Evolutionary conservation across 53 echinoderm and acorn worm species (phyloP).

Genomic region (Arbacia lixula): DNA sequence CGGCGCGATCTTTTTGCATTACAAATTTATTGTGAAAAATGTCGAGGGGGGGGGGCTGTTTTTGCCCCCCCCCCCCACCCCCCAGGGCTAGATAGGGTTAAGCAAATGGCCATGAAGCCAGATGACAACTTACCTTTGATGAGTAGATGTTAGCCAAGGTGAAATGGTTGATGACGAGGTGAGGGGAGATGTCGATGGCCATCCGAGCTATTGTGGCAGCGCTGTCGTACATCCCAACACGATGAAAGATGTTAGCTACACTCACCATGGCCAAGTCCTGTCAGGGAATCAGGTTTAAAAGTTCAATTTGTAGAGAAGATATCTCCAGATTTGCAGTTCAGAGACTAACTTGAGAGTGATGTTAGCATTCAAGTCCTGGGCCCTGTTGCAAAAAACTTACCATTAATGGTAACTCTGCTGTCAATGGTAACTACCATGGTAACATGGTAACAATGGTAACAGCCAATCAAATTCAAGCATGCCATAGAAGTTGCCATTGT

Average conservation of each 20-base stretch:
- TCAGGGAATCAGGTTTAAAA: background rate
- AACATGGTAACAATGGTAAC: too few relatives aligned
- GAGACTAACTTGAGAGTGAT: too few relatives aligned
- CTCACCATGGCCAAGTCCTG: constrained; percentile 95
- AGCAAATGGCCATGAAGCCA: background rate
- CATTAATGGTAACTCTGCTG: too few relatives aligned
- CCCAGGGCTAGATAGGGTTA: background rate
- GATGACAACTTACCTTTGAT: constrained; percentile 87
- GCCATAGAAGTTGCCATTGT: too few relatives aligned
- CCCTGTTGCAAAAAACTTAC: too few relatives aligned
- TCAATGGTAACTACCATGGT: too few relatives aligned
- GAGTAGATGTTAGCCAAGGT: constrained; percentile 93
- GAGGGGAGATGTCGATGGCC: constrained; percentile 84
- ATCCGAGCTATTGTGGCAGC: constrained; percentile 80
- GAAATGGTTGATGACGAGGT: constrained; percentile 90
- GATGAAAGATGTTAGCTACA: constrained; percentile 92
- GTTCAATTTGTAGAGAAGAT: too few relatives aligned
- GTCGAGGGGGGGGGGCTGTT: too few relatives aligned
- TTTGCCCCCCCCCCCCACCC: too few relatives aligned
- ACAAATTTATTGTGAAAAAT: background rate
- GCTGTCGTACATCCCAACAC: constrained; percentile 76
- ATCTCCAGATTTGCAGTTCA: too few relatives aligned
- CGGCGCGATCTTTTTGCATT: background rate
- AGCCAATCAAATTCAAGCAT: too few relatives aligned
- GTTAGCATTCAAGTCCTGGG: too few relatives aligned